phyloP scores from a whole-genome alignment of 2,797 vertebrate genomes.

The Margarornis squamiger region DNA sequence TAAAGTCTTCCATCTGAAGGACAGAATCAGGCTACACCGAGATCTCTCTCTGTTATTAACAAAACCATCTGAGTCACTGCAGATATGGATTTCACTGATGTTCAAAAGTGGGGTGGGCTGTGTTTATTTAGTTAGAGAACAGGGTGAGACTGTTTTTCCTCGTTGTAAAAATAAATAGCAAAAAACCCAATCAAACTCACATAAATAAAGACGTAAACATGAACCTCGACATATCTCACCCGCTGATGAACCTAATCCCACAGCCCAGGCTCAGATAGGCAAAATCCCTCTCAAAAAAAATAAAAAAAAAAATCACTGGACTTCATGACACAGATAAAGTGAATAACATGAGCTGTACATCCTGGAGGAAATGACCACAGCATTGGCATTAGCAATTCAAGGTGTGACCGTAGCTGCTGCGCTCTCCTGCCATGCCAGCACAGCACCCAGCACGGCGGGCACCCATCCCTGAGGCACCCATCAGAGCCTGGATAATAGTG shows the following conservation, averaged over 20 bases:
- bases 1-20: constrained; percentile 21
- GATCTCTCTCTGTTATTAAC: not conserved
- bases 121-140: constrained; percentile 13
- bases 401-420: not conserved
- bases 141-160: not conserved
- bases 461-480: fast-evolving
- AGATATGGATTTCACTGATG: constrained; percentile 34
- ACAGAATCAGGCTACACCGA: not conserved
- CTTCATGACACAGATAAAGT: not conserved
- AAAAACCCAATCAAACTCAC: not conserved
- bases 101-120: not conserved
- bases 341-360: not conserved
- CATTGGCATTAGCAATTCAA: fast-evolving
- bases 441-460: fast-evolving
- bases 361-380: not conserved
- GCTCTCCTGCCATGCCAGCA: not conserved
- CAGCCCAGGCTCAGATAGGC: not conserved
- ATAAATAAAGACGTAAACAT: not conserved
- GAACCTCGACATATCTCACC: not conserved
- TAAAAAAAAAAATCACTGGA: not conserved
- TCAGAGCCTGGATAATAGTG: not conserved
- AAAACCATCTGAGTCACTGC: constrained; percentile 33
- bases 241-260: not conserved
- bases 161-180: not conserved
- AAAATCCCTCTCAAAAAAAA: not conserved